A percentile compares a stretch with the other conserved stretches of the same genome.
Evolutionary conservation across 2,113 vertebrate species (phyloP).

Genomic region (Physeter macrocephalus): DNA sequence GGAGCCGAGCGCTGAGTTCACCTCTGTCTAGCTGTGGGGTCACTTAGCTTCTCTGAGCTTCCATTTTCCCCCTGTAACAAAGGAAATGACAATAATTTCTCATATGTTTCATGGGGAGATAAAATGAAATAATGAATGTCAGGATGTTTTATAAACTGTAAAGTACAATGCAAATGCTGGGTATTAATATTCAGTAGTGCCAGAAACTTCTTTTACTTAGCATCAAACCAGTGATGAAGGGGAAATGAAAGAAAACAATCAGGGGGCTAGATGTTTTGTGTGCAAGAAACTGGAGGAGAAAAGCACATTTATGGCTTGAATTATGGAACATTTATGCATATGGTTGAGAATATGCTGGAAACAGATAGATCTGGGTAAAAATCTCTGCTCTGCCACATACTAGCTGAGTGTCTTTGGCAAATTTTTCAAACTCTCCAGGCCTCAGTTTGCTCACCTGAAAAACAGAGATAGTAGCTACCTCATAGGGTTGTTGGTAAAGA

Average conservation of each 20-base stretch:
- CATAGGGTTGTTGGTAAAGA: not conserved
- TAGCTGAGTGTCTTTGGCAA: not conserved
- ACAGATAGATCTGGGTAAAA: not conserved
- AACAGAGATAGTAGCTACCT: not conserved
- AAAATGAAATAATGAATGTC: constrained; percentile 12
- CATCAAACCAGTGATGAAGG: not conserved
- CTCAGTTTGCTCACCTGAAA: constrained; percentile 33
- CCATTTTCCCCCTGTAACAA: not conserved
- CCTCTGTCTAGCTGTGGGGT: not conserved
- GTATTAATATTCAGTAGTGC: not conserved
- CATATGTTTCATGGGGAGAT: not conserved
- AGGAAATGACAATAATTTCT: not conserved
- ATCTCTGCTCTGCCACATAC: not conserved
- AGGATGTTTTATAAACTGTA: constrained; percentile 25
- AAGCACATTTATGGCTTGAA: not conserved
- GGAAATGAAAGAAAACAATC: not conserved
- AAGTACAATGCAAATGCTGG: not conserved
- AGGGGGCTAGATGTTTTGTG: not conserved
- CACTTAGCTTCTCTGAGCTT: not conserved
- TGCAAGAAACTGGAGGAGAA: not conserved
- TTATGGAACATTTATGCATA: not conserved
- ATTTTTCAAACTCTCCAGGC: not conserved
- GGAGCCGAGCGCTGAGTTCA: not conserved
- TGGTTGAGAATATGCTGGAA: constrained; percentile 32
- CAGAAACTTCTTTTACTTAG: not conserved